These are phyloP conservation scores for Lycocerus yunnanus DNA, from an alignment of 2,888 invertebrate species.

Conservation along the genomic window DNA sequence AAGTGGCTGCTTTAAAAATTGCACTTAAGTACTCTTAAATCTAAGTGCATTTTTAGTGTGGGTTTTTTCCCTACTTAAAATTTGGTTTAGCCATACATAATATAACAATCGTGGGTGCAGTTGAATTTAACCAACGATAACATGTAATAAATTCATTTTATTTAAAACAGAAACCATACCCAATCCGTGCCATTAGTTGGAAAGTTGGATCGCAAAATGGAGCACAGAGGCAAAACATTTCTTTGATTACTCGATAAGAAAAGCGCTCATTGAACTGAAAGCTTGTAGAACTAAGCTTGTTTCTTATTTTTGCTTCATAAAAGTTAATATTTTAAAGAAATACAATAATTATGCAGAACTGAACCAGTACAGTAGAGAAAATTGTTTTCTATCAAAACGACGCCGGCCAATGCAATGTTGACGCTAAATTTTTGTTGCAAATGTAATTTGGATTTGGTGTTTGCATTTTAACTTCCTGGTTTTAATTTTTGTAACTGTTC, in stretches of 20 bases:
- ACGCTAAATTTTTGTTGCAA: too few relatives aligned
- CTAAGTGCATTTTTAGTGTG: neutral
- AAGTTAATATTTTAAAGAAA: too few relatives aligned
- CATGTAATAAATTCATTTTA: neutral
- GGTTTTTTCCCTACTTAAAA: neutral
- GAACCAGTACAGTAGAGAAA: too few relatives aligned
- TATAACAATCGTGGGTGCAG: neutral
- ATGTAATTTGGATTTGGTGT: neutral
- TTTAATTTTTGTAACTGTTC: neutral
- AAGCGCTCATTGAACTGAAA: too few relatives aligned
- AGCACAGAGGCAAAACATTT: neutral
- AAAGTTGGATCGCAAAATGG: neutral
- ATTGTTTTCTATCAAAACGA: too few relatives aligned
- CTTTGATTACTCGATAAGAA: too few relatives aligned
- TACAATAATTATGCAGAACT: too few relatives aligned
- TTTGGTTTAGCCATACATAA: neutral
- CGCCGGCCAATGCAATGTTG: too few relatives aligned
- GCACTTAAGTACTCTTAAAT: neutral
- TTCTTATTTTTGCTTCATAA: too few relatives aligned
- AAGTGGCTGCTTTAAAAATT: neutral
- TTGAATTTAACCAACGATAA: neutral
- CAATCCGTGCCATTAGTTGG: neutral
- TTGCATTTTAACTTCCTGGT: neutral
- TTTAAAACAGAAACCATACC: neutral
- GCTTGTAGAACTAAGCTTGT: too few relatives aligned